A percentile compares a stretch with the other conserved stretches of the same genome.
Conservation (phyloP, 2,888 invertebrate species). For the Brachypterus glaber region DNA sequence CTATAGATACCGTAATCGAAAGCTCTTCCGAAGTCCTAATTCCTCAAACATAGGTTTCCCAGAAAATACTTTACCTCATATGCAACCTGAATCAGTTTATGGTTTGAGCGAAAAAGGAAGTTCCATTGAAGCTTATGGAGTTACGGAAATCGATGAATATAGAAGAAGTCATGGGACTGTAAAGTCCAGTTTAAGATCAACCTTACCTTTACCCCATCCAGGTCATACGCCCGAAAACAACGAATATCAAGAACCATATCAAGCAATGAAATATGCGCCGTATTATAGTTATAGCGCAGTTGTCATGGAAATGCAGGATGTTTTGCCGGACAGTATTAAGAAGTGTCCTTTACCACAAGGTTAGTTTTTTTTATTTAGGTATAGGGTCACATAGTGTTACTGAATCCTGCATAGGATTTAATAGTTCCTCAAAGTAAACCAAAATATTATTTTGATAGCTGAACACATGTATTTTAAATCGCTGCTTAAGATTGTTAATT, state of each 20-base stretch:
- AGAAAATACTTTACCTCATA: constrained; percentile 35
- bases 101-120: constrained; percentile 39
- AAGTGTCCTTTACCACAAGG: constrained; percentile 33
- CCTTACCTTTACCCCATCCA: constrained; percentile 46
- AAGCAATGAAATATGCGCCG: constrained; percentile 64
- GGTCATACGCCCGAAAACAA: constrained; percentile 54
- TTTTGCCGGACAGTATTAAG: constrained; percentile 44
- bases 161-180: constrained; percentile 45
- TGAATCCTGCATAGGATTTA: too few relatives aligned
- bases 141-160: constrained; percentile 52
- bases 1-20: constrained; percentile 59
- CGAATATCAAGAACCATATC: constrained; percentile 73
- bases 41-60: constrained; percentile 49
- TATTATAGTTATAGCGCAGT: constrained; percentile 70
- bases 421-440: too few relatives aligned
- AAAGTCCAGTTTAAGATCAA: constrained; percentile 43
- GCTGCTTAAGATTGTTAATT: too few relatives aligned
- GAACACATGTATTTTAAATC: too few relatives aligned
- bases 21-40: constrained; percentile 63
- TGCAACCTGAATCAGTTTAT: constrained; percentile 46
- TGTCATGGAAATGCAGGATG: constrained; percentile 66
- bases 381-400: constrained; percentile 1
- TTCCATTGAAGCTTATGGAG: constrained; percentile 48
- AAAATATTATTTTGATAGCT: too few relatives aligned
- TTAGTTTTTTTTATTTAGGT: too few relatives aligned